Evolutionary conservation across 2,888 invertebrate species (phyloP), one percentile per base, ranked within the genome.

Genomic region (Clistopyga incitator): DNA sequence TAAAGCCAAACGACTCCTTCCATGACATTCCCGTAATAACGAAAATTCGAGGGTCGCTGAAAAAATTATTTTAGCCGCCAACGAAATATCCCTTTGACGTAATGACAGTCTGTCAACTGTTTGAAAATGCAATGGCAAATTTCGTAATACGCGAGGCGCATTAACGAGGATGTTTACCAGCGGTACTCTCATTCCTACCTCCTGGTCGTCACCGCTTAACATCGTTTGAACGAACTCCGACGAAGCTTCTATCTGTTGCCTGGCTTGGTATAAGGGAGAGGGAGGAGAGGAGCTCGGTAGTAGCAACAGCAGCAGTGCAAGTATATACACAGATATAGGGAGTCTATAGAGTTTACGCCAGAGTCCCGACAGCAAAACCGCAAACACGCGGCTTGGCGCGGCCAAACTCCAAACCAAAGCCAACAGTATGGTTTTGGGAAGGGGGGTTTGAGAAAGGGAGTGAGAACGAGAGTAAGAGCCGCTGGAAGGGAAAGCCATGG

Each of bases 331-430:
- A 65, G 23, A 75, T 50, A 84, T n/a, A 72, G 76, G 74, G 79
- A 78, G 84, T 89, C 89, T 74, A 82, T 81, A 75, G 83, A 86
- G 84, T 87, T 81, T 90, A 90, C 90, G 90, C 87, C 87, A 86
- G 87, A 91, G 88, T 88, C 91, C 89, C 91, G 91, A 90, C 91
- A 91, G 91, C 91, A 91, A 92, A 91, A 92, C 92, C 93, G 89
- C 93, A 92, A 93, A 92, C 92, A 91, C 91, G 92, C 91, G 92
- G 92, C 90, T 92, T 92, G 90, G 90, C 90, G 89, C 89, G 89
- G 90, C 90, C 90, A 92, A 91, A 92, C 91, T 90, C 88, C 91
- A 92, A 92, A 92, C 93, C 92, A 92, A 90, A 92, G 91, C 91
- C 90, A 91, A 92, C 90, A 91, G 90, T 89, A 91, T 88, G 90